A percentile compares a stretch with the other conserved stretches of the same genome.
Evolutionary conservation across 2,888 invertebrate genomes (phyloP).

Genomic region (Pachycephus smyrnensis): DNA sequence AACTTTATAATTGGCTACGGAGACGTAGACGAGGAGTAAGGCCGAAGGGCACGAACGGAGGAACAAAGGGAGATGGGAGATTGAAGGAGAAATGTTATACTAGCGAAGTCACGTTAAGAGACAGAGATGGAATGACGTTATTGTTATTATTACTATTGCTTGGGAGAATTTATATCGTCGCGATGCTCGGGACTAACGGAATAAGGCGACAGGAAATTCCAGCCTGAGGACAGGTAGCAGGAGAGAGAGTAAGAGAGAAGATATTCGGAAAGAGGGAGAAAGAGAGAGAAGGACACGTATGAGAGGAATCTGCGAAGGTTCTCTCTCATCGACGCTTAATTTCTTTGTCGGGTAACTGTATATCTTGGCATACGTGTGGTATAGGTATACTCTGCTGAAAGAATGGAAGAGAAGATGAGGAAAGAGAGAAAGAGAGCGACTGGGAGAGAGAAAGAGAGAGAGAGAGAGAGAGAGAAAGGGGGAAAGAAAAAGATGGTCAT

Average conservation of each 20-base stretch:
- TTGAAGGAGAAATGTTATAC: background rate
- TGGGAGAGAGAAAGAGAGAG: no score
- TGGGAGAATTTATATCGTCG: background rate
- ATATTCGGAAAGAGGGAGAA: no score
- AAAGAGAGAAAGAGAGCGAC: no score
- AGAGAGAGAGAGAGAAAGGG: no score
- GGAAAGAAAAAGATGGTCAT: background rate
- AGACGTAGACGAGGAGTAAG: background rate
- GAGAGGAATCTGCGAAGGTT: background rate
- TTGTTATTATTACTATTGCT: background rate
- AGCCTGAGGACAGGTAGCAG: background rate
- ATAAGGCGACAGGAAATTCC: background rate
- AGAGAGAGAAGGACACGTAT: background rate
- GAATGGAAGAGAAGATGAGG: background rate
- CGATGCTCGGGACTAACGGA: background rate
- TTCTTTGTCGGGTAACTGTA: background rate
- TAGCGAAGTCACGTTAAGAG: background rate
- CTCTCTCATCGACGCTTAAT: background rate
- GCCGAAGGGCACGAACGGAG: background rate
- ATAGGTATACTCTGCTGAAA: background rate
- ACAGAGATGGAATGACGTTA: background rate
- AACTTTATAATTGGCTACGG: background rate
- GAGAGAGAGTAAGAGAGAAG: background rate
- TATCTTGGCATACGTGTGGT: background rate
- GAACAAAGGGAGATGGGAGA: background rate